Base-by-base conservation (phyloP, 2,797 vertebrate species). In the Prunella strophiata region DNA sequence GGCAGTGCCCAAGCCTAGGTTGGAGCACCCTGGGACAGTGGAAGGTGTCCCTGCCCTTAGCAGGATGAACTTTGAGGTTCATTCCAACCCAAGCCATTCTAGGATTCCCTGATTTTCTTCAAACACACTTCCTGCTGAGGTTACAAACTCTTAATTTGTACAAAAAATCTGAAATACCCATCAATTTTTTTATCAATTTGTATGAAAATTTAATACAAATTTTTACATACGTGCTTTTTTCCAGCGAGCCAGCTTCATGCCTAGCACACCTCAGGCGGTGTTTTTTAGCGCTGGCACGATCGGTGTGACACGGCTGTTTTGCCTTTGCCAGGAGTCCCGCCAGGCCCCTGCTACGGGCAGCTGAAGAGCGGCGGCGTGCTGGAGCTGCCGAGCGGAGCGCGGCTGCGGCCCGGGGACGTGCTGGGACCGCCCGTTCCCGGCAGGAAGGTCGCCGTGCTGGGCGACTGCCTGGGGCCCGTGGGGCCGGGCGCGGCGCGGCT, bases 361-460 rank as follows among this genome's bases (percentile, higher is more conserved):
- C 98, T 99, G 91, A 99, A 99, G 97, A 98, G 97, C 1, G 99
- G 99, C 3, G 88, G 97, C 23, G 98, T 98, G 8, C 97, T 99
- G 30, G 98, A 98, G 36, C 36, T 36, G 36, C 36, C 36, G 59
- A 97, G 82, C 1, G 98, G 99, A 1, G 94, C 91, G 1, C 97
- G 95, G 0, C 19, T 99, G 50, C 98, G 74, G 48, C 98, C 99
- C 0, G 57, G 55, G 0, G 61, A 74, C 0, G 61, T 99, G 40
- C 88, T 99, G 89, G 98, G 98, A 43, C 97, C 97, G 22, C 94
- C 98, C 6, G 29, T 98, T 8, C 97, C 98, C 7, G 99, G 99
- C 45, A 98, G 99, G 65, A 99, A 99, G 94, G 94, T 99, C 22
- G 99, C 99, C 68, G 96, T 99, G 34, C 96, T 99, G 27, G 99